Conservation (phyloP, 2,797 vertebrate genomes). For the Limnodromus scolopaceus region DNA sequence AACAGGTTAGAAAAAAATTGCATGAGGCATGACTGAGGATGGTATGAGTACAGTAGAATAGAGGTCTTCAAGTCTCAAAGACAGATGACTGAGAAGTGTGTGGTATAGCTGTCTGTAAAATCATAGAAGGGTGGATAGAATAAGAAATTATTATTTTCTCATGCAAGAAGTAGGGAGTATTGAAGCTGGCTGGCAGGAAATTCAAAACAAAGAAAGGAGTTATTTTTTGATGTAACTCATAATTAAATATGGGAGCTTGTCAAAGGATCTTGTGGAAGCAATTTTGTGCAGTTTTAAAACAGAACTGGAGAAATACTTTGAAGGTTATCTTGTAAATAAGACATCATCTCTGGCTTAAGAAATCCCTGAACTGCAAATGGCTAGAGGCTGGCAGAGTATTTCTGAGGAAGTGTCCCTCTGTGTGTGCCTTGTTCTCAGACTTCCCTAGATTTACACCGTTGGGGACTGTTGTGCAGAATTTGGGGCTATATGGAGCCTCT, state of each 20-base stretch:
- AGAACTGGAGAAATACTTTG: not conserved
- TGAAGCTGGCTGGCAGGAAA: not conserved
- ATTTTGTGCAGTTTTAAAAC: not conserved
- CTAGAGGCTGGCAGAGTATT: not conserved
- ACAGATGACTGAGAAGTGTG: not conserved
- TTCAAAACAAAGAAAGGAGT: not conserved
- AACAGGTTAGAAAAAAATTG: not conserved
- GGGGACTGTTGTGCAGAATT: not conserved
- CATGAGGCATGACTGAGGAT: not conserved
- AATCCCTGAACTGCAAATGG: not conserved
- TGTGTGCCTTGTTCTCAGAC: not conserved
- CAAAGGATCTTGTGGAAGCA: not conserved
- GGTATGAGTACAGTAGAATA: not conserved
- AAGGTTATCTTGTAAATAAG: not conserved
- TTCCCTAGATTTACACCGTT: fast-evolving
- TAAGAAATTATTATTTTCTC: not conserved
- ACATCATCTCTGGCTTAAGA: not conserved
- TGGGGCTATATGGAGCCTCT: not conserved
- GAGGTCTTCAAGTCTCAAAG: not conserved
- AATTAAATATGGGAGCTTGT: not conserved
- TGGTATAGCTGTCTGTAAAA: not conserved
- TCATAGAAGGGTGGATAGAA: not conserved
- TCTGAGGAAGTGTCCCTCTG: not conserved
- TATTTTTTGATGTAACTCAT: not conserved
- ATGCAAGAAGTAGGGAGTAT: not conserved